phyloP scores from a whole-genome alignment of 2,797 vertebrate genomes.

The Danionella dracula region DNA sequence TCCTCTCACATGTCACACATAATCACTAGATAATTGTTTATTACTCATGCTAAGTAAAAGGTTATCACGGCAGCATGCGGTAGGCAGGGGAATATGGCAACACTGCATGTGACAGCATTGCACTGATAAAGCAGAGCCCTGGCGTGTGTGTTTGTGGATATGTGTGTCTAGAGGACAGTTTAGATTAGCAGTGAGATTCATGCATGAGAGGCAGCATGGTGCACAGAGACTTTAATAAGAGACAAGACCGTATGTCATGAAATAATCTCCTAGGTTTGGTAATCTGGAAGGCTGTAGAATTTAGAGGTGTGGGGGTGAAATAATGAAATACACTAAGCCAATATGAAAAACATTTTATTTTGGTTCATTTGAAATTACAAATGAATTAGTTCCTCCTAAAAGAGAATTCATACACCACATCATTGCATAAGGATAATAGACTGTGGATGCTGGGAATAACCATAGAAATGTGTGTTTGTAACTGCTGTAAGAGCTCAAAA shows the following conservation, averaged over 20 bases:
- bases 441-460: too few species aligned
- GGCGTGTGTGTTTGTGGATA: neutral
- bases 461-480: slow-evolving; percentile 7
- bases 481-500: slow-evolving; percentile 16
- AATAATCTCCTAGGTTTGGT: slow-evolving; percentile 29
- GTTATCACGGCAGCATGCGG: slow-evolving; percentile 16
- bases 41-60: slow-evolving; percentile 33
- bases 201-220: neutral
- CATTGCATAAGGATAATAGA: too few species aligned
- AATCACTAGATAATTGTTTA: slow-evolving; percentile 40
- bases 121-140: slow-evolving; percentile 4
- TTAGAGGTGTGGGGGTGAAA: neutral
- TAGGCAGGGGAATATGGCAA: slow-evolving; percentile 14
- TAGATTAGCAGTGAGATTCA: slow-evolving; percentile 20
- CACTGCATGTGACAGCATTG: slow-evolving; percentile 20
- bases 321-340: neutral
- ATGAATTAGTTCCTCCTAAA: neutral
- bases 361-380: neutral
- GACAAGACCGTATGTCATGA: slow-evolving; percentile 18
- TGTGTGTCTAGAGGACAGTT: neutral
- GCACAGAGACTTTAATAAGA: slow-evolving; percentile 20
- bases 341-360: neutral
- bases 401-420: too few species aligned
- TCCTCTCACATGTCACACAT: slow-evolving; percentile 33
- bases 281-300: slow-evolving; percentile 30